These are phyloP conservation scores for Drosophila busckii DNA, from an alignment of 1,140 invertebrate species.

Conservation along the genomic window DNA sequence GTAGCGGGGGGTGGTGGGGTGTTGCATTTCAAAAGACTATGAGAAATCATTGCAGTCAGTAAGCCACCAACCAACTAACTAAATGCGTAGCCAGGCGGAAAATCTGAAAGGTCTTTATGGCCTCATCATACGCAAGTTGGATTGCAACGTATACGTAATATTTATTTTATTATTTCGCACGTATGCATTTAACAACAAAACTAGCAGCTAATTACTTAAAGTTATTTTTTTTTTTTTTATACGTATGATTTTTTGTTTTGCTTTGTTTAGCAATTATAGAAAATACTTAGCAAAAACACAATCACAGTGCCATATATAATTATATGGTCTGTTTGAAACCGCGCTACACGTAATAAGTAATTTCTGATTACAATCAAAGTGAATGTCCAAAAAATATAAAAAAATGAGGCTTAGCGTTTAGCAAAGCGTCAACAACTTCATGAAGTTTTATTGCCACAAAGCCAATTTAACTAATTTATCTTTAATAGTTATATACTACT, in stretches of 20 bases:
- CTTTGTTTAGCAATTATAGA: constrained; percentile 35
- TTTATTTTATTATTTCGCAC: too few species aligned
- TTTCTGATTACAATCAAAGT: constrained; percentile 28
- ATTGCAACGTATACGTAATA: too few species aligned
- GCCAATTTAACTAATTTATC: too few species aligned
- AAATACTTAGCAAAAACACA: constrained; percentile 12
- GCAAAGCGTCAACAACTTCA: too few species aligned
- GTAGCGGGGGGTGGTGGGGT: constrained; percentile 40
- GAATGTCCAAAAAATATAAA: too few species aligned
- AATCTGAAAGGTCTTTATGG: constrained; percentile 59
- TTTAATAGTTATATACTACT: too few species aligned
- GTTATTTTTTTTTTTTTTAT: constrained; percentile 27
- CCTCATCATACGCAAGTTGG: too few species aligned
- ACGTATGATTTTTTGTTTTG: constrained; percentile 10
- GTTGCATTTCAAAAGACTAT: constrained; percentile 62
- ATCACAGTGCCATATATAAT: background rate
- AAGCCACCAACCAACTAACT: constrained; percentile 18
- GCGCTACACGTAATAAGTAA: constrained; percentile 36
- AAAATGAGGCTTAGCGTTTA: too few species aligned
- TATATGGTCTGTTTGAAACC: too few species aligned
- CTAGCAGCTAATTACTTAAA: constrained; percentile 29
- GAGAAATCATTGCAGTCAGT: constrained; percentile 31
- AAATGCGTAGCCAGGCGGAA: constrained; percentile 54
- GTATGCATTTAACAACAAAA: too few species aligned
- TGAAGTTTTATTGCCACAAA: too few species aligned